phyloP scores from a whole-genome alignment of 1,140 invertebrate species.

The Euwallacea similis region DNA sequence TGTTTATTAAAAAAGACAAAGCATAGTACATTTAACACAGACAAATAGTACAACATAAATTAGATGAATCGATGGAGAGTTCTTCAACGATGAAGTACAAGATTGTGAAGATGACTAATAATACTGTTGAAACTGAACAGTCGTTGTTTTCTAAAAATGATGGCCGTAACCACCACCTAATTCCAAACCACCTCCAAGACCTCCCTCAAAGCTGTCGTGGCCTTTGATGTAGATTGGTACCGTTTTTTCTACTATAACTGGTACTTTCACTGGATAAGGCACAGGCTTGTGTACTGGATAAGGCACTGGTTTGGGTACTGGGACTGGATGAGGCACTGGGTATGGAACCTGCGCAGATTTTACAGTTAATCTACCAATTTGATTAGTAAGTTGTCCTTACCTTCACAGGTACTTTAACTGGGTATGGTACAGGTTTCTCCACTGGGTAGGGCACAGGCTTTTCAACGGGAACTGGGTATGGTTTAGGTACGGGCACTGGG shows the following conservation, averaged over 20 bases:
- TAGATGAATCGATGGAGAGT: neutral
- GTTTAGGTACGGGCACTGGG: conserved; percentile 58
- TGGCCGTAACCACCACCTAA: conserved; percentile 24
- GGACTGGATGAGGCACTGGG: conserved; percentile 50
- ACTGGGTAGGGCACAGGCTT: conserved; percentile 51
- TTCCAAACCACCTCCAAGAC: conserved; percentile 31
- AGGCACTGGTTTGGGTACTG: conserved; percentile 49
- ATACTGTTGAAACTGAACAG: conserved; percentile 15
- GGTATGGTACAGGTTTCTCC: conserved; percentile 50
- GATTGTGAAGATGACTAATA: conserved; percentile 17
- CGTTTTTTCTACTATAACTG: conserved; percentile 44
- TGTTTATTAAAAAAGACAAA: conserved; percentile 2
- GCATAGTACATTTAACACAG: conserved; percentile 6
- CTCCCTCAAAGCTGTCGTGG: conserved; percentile 34
- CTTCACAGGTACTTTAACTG: conserved; percentile 52
- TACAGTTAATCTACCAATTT: conserved; percentile 21
- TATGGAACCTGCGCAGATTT: conserved; percentile 44
- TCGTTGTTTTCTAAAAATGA: conserved; percentile 24
- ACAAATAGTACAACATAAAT: neutral
- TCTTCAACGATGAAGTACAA: conserved; percentile 18
- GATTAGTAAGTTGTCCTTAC: conserved; percentile 28
- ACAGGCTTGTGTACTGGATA: conserved; percentile 54
- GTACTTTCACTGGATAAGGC: conserved; percentile 53
- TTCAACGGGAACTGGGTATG: conserved; percentile 59
- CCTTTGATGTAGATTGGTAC: conserved; percentile 45